Conservation (phyloP, 2,113 vertebrate genomes). For the Paramormyrops kingsleyae region DNA sequence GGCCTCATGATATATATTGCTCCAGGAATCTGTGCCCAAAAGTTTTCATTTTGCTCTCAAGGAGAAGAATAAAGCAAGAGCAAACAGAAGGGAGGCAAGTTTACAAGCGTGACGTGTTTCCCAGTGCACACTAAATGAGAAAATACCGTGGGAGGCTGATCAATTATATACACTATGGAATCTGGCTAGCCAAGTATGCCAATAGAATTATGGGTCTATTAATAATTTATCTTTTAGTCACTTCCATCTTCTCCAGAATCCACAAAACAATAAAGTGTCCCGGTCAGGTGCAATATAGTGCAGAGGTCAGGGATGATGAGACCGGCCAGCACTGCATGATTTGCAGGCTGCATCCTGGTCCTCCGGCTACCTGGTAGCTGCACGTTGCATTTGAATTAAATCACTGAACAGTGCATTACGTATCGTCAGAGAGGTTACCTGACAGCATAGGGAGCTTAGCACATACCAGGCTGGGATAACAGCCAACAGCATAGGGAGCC, state of each 20-base stretch:
- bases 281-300: slow-evolving; percentile 13
- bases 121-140: slow-evolving; percentile 40
- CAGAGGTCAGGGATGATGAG: not conserved
- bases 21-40: not conserved
- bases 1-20: not conserved
- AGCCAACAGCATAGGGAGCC: not conserved
- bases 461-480: not conserved
- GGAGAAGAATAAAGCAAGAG: slow-evolving; percentile 19
- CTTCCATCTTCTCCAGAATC: slow-evolving; percentile 40
- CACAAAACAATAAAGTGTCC: slow-evolving; percentile 28
- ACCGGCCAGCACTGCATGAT: not conserved
- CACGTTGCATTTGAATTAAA: not conserved
- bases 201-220: slow-evolving; percentile 34
- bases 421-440: not conserved
- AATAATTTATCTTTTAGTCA: slow-evolving; percentile 39
- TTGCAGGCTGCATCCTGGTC: not conserved
- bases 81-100: slow-evolving; percentile 10
- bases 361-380: too few relatives aligned
- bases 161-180: slow-evolving; percentile 41
- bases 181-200: slow-evolving; percentile 38
- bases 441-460: not conserved
- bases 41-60: slow-evolving; percentile 20
- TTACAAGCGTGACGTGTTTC: slow-evolving; percentile 35
- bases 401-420: not conserved
- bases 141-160: slow-evolving; percentile 43